phyloP scores from a whole-genome alignment of 2,113 vertebrate genomes.

The Bubo bubo region DNA sequence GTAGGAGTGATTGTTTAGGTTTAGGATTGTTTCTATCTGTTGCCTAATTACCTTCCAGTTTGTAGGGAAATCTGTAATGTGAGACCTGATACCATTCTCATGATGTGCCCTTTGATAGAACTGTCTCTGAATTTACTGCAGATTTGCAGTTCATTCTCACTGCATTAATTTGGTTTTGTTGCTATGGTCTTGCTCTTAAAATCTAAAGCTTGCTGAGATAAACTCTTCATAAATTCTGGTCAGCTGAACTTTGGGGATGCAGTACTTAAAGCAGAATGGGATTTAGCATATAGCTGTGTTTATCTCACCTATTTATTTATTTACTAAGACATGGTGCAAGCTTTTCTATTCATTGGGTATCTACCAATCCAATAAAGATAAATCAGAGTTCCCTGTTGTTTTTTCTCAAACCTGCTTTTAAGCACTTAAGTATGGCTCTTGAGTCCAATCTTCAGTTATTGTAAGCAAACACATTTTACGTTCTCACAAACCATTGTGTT shows the following conservation, averaged over 20 bases:
- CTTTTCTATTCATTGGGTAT: not conserved
- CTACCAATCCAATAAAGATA: not conserved
- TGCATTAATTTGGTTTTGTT: not conserved
- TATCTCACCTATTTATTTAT: not conserved
- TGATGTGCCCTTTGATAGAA: not conserved
- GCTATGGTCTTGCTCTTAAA: not conserved
- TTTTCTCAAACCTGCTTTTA: not conserved
- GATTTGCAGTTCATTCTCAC: not conserved
- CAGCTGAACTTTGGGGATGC: not conserved
- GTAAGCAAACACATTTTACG: not conserved
- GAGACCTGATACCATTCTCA: not conserved
- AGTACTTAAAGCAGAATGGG: not conserved
- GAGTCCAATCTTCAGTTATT: not conserved
- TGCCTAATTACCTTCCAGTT: slow-evolving; percentile 7
- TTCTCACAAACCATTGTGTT: not conserved
- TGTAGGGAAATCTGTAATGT: not conserved
- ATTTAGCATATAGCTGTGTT: not conserved
- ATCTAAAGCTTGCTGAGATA: not conserved
- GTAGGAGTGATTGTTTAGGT: not conserved
- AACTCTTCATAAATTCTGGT: not conserved
- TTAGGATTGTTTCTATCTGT: not conserved
- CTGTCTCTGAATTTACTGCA: not conserved
- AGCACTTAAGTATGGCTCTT: not conserved
- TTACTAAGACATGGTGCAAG: not conserved
- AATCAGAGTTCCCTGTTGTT: not conserved